Evolutionary conservation across 2,888 invertebrate genomes (phyloP).

Genomic region (Amblyteles armatorius): DNA sequence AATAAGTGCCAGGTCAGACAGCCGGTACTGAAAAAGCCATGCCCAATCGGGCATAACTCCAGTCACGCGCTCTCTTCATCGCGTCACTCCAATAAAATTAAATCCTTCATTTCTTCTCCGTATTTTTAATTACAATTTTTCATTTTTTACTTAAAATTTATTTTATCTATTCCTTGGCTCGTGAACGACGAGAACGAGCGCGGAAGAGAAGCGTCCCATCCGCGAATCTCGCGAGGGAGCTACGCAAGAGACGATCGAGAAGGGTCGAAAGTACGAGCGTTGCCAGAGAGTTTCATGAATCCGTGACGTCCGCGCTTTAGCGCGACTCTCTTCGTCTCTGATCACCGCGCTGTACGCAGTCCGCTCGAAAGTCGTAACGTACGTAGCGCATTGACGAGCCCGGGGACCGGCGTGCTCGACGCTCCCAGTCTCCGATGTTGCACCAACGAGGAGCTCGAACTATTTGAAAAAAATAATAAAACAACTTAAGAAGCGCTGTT

Average conservation of each 20-base stretch:
- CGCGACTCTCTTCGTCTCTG: constrained; percentile 50
- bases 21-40: constrained; percentile 26
- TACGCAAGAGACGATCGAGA: not conserved
- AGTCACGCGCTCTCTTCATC: constrained; percentile 41
- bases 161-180: constrained; percentile 11
- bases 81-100: constrained; percentile 51
- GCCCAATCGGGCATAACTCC: constrained; percentile 48
- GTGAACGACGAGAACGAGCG: not conserved
- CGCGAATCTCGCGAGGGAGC: constrained; percentile 43
- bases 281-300: constrained; percentile 50
- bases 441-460: constrained; percentile 51
- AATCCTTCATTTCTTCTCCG: constrained; percentile 42
- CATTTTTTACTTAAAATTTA: constrained; percentile 19
- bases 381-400: constrained; percentile 47
- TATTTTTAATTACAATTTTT: not conserved
- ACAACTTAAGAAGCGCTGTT: constrained; percentile 54
- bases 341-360: constrained; percentile 43
- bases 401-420: constrained; percentile 53
- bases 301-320: constrained; percentile 49
- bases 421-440: constrained; percentile 62
- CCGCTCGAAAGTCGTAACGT: constrained; percentile 23
- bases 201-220: constrained; percentile 54
- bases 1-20: constrained; percentile 45
- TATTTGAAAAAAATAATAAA: constrained; percentile 27
- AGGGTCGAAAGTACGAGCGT: constrained; percentile 30